Evolutionary conservation across 2,888 invertebrate genomes (phyloP).

Genomic region (Euplagia quadripunctaria): DNA sequence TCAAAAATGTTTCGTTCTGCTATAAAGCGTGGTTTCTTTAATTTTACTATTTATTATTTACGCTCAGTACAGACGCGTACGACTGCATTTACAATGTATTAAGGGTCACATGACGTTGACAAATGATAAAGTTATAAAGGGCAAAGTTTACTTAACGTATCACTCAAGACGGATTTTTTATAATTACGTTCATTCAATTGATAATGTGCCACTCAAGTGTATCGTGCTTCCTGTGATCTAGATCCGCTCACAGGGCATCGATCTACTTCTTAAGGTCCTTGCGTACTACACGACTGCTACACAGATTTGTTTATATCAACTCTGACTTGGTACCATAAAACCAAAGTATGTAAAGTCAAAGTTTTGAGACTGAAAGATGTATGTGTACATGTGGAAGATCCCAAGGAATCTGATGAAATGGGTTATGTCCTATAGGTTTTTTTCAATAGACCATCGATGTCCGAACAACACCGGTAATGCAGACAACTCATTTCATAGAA

Average conservation of each 20-base stretch:
- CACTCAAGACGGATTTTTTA: slow-evolving; percentile 62
- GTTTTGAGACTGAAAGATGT: too few species aligned
- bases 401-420: too few species aligned
- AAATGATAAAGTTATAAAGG: slow-evolving; percentile 60
- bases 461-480: too few species aligned
- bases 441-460: too few species aligned
- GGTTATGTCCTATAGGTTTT: too few species aligned
- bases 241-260: slow-evolving; percentile 62
- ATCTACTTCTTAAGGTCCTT: slow-evolving; percentile 37
- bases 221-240: slow-evolving; percentile 63
- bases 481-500: too few species aligned
- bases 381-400: too few species aligned
- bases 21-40: too few species aligned
- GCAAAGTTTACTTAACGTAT: slow-evolving; percentile 64
- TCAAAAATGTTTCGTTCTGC: too few species aligned
- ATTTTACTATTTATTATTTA: not conserved
- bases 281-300: not conserved
- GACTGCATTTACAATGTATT: slow-evolving; percentile 30
- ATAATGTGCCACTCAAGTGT: slow-evolving; percentile 65
- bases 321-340: not conserved
- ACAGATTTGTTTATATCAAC: not conserved
- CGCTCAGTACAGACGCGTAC: slow-evolving; percentile 9
- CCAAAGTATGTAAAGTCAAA: not conserved
- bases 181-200: slow-evolving; percentile 62
- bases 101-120: slow-evolving; percentile 40